Percentiles rank a stretch among this genome's conserved stretches.
phyloP scores from a whole-genome alignment of 64 coral and sea anemone genomes.

The Trachythela sp. region DNA sequence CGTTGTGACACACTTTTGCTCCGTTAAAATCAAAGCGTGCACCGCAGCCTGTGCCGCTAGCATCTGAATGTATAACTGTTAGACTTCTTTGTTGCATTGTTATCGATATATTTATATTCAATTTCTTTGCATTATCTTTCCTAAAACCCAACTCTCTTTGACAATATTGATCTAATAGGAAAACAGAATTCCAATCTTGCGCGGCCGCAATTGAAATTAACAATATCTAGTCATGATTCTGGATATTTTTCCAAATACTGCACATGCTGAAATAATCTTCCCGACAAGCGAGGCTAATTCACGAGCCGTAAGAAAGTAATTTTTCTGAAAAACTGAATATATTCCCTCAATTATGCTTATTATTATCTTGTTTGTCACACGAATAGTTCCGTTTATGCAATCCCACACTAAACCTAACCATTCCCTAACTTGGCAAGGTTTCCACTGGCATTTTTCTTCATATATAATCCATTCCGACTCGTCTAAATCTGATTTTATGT shows the following conservation, averaged over 20 bases:
- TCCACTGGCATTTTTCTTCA: not conserved
- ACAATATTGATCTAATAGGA: not conserved
- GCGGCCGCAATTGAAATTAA: not conserved
- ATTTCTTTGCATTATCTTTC: too few relatives aligned
- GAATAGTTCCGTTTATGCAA: not conserved
- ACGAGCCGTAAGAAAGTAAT: not conserved
- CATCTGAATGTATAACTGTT: not conserved
- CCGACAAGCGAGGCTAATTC: too few relatives aligned
- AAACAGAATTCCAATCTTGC: not conserved
- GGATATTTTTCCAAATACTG: conserved; percentile 21
- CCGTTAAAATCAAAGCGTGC: not conserved
- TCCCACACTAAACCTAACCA: not conserved
- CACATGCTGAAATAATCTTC: not conserved
- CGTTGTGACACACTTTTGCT: not conserved
- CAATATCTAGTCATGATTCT: conserved; percentile 36
- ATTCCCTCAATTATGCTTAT: not conserved
- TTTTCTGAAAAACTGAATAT: not conserved
- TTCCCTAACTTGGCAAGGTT: not conserved
- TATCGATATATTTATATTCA: too few relatives aligned
- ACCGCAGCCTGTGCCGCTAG: conserved; percentile 14
- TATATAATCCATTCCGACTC: not conserved
- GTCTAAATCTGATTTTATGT: not conserved
- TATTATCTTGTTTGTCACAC: not conserved
- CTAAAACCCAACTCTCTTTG: too few relatives aligned
- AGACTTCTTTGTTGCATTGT: too few relatives aligned